Evolutionary conservation across 2,113 vertebrate species (phyloP).

Genomic region (Clarias batrachus): DNA sequence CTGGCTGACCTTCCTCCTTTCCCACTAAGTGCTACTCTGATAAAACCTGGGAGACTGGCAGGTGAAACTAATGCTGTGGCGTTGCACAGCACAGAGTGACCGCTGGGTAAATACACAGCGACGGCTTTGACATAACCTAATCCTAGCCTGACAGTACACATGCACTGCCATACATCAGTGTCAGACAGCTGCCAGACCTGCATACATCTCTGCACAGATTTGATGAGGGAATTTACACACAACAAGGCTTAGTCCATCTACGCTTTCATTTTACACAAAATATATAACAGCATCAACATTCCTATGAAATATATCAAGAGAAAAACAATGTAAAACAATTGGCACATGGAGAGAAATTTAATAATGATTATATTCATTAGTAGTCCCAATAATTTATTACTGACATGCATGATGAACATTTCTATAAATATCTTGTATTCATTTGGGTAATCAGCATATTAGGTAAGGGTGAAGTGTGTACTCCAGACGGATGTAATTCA

Average conservation of each 20-base stretch:
- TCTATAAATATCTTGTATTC: neutral
- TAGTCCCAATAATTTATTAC: neutral
- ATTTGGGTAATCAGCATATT: neutral
- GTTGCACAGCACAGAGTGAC: conserved; percentile 58
- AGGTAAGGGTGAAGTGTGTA: neutral
- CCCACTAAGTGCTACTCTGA: conserved; percentile 64
- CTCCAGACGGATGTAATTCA: neutral
- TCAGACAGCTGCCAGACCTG: conserved; percentile 65
- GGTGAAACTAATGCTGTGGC: conserved; percentile 69
- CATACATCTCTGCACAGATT: conserved; percentile 52
- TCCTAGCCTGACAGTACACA: conserved; percentile 54
- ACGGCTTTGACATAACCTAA: conserved; percentile 74
- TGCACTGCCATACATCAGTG: conserved; percentile 75
- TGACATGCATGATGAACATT: neutral
- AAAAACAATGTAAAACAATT: neutral
- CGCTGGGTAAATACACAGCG: conserved; percentile 63
- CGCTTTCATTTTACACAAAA: neutral
- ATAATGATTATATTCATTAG: neutral
- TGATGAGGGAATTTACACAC: conserved; percentile 61
- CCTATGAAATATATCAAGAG: neutral
- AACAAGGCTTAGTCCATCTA: neutral
- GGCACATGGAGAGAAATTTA: neutral
- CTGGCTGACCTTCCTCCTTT: conserved; percentile 66
- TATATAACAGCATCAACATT: neutral
- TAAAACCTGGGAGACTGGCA: conserved; percentile 65